Base-by-base conservation (phyloP, 2,113 vertebrate species). In the Siniperca knerii region DNA sequence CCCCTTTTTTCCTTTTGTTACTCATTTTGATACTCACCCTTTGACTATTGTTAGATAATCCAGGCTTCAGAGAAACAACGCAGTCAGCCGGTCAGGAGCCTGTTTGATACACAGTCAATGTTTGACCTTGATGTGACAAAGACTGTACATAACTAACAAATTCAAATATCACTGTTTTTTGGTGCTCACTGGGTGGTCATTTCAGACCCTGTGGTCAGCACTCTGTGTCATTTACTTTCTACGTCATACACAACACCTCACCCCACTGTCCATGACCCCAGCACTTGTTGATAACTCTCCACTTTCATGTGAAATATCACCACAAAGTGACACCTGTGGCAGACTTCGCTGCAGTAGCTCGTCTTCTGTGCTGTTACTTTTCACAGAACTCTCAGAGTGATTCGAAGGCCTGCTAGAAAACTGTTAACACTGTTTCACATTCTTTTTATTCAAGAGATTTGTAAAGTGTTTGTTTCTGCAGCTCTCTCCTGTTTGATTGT, bases 401-500 rank as follows among this genome's bases (percentile, higher is more conserved):
- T 37, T 77, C 48, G 80, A 29, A 18, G 5, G 10, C 16, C 54
- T 18, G 67, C 8, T 72, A 70, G 25, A 80, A 67, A 83, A 67
- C 40, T 83, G 78, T 85, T 37, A 61, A 68, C 60, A 33, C 21
- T 61, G 69, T 46, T 48, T 29, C 68, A 80, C 68, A n/a, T 68
- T 86, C 46, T 46, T 86, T 61, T 75, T 16, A 42, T 35, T 78
- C 29, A 15, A n/a, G 44, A 21, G 23, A 7, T 6, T 20, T 3
- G 0, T 44, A 16, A 50, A 74, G 15, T 80, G 72, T 89, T 83
- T 82, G 48, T 1, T 54, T 25, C 35, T 66, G 88, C 94, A 99
- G 98, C 95, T 89, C 93, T 98, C 4, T 92, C 97, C 78, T 97
- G 98, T 52, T 33, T 98, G 54, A 97, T 99, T 21, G 96, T 99